Conservation (phyloP, 1,140 invertebrate species). For the Galleria mellonella region DNA sequence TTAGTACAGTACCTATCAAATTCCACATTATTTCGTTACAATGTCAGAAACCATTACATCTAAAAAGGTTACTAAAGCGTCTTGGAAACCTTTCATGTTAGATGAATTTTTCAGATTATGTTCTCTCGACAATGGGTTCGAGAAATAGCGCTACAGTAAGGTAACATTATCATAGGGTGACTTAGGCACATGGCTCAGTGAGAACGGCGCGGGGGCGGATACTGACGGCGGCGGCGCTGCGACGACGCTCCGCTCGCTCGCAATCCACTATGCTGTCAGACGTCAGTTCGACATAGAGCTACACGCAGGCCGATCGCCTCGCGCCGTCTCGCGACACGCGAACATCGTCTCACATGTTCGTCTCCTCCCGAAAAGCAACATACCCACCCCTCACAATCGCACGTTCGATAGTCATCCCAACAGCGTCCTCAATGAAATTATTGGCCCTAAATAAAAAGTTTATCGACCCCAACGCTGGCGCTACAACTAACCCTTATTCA, state of each 20-base stretch:
- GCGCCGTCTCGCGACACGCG: constrained; percentile 35
- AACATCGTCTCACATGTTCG: constrained; percentile 27
- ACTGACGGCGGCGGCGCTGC: constrained; percentile 20
- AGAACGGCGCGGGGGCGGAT: constrained; percentile 31
- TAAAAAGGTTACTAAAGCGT: constrained; percentile 21
- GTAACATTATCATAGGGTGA: constrained; percentile 40
- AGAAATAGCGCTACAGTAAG: constrained; percentile 8
- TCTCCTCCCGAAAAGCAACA: constrained; percentile 3
- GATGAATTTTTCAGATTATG: constrained; percentile 42
- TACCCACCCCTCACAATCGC: background rate
- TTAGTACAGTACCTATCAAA: too few relatives aligned
- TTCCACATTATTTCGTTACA: background rate
- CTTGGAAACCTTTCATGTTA: constrained; percentile 33
- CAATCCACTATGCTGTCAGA: constrained; percentile 13
- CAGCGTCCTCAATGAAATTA: background rate
- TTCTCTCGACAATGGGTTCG: constrained; percentile 15
- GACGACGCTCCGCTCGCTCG: constrained; percentile 4
- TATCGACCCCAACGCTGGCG: constrained; percentile 50
- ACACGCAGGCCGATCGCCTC: constrained; percentile 50
- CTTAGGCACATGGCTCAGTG: constrained; percentile 19
- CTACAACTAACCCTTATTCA: constrained; percentile 63
- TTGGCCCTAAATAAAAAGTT: constrained; percentile 38
- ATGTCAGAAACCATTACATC: constrained; percentile 13
- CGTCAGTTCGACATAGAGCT: constrained; percentile 53
- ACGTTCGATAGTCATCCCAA: background rate